Conservation (phyloP, 2,888 invertebrate genomes). For the Trachelus iudaicus region DNA sequence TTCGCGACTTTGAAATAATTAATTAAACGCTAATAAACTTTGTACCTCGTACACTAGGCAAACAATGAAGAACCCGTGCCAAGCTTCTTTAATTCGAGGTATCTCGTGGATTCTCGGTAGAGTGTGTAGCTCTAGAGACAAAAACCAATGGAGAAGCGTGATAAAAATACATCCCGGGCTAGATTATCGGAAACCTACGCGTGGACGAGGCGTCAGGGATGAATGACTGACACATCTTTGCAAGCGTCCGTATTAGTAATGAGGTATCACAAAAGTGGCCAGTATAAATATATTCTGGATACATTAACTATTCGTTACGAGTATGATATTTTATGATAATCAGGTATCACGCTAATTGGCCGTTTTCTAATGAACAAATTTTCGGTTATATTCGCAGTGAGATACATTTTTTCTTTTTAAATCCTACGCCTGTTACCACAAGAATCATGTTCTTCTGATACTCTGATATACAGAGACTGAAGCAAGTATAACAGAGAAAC, state of each 20-base stretch:
- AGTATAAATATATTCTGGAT: background rate
- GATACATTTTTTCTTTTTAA: background rate
- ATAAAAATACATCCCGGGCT: background rate
- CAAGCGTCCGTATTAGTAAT: background rate
- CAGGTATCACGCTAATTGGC: background rate
- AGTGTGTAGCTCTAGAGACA: background rate
- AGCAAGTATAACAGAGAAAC: background rate
- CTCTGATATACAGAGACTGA: background rate
- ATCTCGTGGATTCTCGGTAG: background rate
- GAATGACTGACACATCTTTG: background rate
- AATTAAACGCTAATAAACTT: background rate
- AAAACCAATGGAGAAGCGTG: background rate
- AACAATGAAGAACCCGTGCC: background rate
- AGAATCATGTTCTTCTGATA: background rate
- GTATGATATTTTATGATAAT: background rate
- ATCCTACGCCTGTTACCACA: background rate
- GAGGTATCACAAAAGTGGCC: background rate
- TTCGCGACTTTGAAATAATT: background rate
- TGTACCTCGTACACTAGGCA: background rate
- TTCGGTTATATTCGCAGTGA: background rate
- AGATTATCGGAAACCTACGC: background rate
- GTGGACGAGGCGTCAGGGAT: background rate
- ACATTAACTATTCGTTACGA: background rate
- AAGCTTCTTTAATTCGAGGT: background rate
- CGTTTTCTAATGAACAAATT: background rate